A percentile compares a stretch with the other conserved stretches of the same genome.
phyloP scores from a whole-genome alignment of 2,888 invertebrate species.

The Ectobius pallidus region DNA sequence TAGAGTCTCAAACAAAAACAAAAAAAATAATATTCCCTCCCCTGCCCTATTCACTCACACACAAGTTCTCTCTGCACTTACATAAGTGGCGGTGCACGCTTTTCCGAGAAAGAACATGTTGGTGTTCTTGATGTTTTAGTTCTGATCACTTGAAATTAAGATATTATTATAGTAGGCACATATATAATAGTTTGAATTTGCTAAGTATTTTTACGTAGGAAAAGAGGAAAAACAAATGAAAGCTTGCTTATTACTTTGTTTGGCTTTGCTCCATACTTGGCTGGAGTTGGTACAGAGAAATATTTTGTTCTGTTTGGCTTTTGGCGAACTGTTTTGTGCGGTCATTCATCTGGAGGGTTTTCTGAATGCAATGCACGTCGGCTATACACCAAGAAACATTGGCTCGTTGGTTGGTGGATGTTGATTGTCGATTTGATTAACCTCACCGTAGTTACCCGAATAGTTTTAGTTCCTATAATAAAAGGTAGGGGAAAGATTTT shows the following conservation, averaged over 20 bases:
- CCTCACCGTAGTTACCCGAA: constrained; percentile 29
- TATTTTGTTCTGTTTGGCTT: constrained; percentile 22
- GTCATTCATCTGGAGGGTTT: constrained; percentile 12
- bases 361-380: constrained; percentile 25
- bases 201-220: background rate
- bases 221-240: background rate
- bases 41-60: constrained; percentile 11
- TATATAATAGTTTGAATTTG: background rate
- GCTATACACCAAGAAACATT: constrained; percentile 49
- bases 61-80: constrained; percentile 21
- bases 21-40: constrained; percentile 8
- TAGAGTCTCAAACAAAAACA: constrained; percentile 36
- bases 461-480: constrained; percentile 1
- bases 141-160: background rate
- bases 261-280: constrained; percentile 16
- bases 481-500: constrained; percentile 5
- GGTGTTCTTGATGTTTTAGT: constrained; percentile 11
- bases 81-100: constrained; percentile 27
- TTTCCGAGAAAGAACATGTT: constrained; percentile 30
- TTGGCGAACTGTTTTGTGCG: background rate
- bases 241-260: constrained; percentile 8
- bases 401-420: constrained; percentile 48
- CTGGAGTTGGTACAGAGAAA: constrained; percentile 11
- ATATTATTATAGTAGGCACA: background rate
- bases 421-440: constrained; percentile 14